Evolutionary conservation across 35 echinoderm and acorn worm species (phyloP).

Genomic region (Holothuria glaberrima): DNA sequence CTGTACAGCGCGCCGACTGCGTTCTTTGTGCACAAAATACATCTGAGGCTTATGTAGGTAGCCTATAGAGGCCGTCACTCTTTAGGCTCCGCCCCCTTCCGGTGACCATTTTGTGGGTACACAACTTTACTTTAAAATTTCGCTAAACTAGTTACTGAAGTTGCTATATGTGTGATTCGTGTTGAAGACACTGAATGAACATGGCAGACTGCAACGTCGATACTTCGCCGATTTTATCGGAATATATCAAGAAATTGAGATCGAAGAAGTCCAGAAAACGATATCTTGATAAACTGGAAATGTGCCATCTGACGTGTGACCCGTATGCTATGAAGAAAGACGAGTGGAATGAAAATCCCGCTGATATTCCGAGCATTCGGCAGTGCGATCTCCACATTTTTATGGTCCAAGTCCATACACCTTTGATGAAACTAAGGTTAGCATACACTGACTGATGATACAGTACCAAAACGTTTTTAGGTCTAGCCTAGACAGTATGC

Average conservation of each 20-base stretch:
- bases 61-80: background rate
- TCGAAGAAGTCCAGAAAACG: background rate
- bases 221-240: constrained; percentile 6
- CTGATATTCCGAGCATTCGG: background rate
- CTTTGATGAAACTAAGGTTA: constrained; percentile 24
- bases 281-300: constrained; percentile 25
- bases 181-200: background rate
- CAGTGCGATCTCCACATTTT: background rate
- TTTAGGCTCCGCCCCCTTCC: background rate
- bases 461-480: too few relatives aligned
- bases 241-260: constrained; percentile 8
- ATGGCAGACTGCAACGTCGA: background rate
- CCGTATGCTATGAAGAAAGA: background rate
- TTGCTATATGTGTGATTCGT: background rate
- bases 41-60: too few relatives aligned
- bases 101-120: too few relatives aligned
- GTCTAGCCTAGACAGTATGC: too few relatives aligned
- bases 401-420: constrained; percentile 41
- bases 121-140: background rate
- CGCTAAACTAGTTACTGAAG: background rate
- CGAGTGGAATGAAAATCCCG: constrained; percentile 23
- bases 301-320: background rate
- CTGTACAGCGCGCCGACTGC: too few relatives aligned
- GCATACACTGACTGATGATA: background rate
- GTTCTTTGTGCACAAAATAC: too few relatives aligned